Conservation (phyloP, 2,888 invertebrate genomes). For the Galerucella pusilla region DNA sequence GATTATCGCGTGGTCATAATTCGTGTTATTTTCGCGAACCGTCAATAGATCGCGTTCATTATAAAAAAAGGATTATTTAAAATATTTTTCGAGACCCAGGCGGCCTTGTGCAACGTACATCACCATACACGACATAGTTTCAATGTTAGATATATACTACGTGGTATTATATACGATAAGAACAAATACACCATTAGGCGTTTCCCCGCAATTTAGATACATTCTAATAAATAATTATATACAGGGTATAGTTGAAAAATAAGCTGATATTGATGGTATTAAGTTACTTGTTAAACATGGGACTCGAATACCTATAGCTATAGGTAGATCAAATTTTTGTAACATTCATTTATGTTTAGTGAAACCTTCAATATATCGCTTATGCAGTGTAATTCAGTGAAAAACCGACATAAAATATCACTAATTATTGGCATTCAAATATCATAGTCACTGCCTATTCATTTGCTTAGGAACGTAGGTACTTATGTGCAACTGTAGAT, state of each 20-base stretch:
- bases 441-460: too few species aligned
- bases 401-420: too few species aligned
- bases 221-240: background rate
- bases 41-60: constrained; percentile 14
- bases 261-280: too few species aligned
- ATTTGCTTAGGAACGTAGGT: too few species aligned
- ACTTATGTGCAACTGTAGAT: too few species aligned
- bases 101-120: constrained; percentile 17
- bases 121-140: constrained; percentile 13
- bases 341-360: too few species aligned
- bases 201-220: constrained; percentile 7
- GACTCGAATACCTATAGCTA: too few species aligned
- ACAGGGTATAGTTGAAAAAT: background rate
- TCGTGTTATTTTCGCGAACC: constrained; percentile 15
- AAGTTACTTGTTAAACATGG: too few species aligned
- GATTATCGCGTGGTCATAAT: constrained; percentile 16
- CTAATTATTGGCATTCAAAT: too few species aligned
- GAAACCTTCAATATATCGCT: too few species aligned
- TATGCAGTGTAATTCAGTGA: too few species aligned
- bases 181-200: constrained; percentile 14
- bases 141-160: constrained; percentile 18
- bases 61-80: constrained; percentile 16
- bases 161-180: constrained; percentile 14
- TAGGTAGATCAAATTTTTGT: too few species aligned
- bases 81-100: constrained; percentile 9